Evolutionary conservation across 2,888 invertebrate species (phyloP).

Genomic region (Cepaea hortensis): DNA sequence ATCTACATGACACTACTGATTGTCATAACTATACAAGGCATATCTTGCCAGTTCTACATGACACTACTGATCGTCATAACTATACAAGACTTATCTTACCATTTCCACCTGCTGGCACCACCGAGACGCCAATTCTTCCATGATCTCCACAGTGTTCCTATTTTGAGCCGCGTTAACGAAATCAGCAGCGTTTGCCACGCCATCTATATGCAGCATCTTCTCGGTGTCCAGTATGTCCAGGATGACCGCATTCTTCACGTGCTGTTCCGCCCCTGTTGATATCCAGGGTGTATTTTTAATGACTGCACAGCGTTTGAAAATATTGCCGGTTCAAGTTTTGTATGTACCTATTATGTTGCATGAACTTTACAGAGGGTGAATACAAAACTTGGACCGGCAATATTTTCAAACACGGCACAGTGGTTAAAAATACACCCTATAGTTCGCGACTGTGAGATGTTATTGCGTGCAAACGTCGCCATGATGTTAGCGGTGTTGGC

Average conservation of each 20-base stretch:
- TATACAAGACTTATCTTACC: slow-evolving; percentile 51
- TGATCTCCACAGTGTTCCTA: slow-evolving; percentile 79
- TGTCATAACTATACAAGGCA: too few relatives aligned
- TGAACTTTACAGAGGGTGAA: too few relatives aligned
- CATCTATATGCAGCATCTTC: slow-evolving; percentile 57
- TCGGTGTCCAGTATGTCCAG: slow-evolving; percentile 60
- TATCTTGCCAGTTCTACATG: too few relatives aligned
- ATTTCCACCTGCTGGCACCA: slow-evolving; percentile 74
- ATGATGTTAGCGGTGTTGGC: too few relatives aligned
- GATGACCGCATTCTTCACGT: slow-evolving; percentile 65
- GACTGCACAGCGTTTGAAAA: too few relatives aligned
- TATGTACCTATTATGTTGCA: too few relatives aligned
- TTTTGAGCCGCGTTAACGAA: slow-evolving; percentile 80
- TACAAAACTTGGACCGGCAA: too few relatives aligned
- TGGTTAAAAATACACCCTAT: neutral
- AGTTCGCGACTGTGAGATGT: neutral
- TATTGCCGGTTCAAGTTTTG: too few relatives aligned
- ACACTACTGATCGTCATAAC: too few relatives aligned
- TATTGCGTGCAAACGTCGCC: neutral
- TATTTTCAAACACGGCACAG: neutral
- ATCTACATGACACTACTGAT: too few relatives aligned
- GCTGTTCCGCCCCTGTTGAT: slow-evolving; percentile 65
- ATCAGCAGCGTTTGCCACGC: slow-evolving; percentile 78
- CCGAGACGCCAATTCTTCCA: slow-evolving; percentile 66
- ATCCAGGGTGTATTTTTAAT: too few relatives aligned